Conservation (phyloP, 2,888 invertebrate genomes). For the Griposia aprilina region DNA sequence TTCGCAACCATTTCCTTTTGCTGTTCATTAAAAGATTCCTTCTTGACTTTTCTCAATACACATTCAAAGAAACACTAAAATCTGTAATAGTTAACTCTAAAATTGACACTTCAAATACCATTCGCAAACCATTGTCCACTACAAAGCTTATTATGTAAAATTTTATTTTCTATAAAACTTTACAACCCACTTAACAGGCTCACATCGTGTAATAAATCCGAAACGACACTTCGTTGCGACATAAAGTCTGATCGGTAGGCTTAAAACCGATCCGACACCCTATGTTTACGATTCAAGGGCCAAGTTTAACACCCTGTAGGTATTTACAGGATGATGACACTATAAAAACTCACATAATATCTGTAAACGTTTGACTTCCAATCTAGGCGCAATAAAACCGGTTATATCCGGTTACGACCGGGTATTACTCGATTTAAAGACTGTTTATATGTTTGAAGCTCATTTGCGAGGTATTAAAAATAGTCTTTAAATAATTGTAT, state of each 20-base stretch:
- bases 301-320: slow-evolving; percentile 82
- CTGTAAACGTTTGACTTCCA: slow-evolving; percentile 86
- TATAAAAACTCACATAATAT: slow-evolving; percentile 85
- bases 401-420: slow-evolving; percentile 71
- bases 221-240: slow-evolving; percentile 82
- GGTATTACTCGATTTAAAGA: slow-evolving; percentile 64
- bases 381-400: slow-evolving; percentile 75
- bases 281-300: slow-evolving; percentile 85
- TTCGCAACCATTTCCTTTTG: background rate
- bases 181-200: slow-evolving; percentile 79
- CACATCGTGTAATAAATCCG: slow-evolving; percentile 80
- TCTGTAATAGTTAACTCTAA: background rate
- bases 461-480: slow-evolving; percentile 24
- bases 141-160: slow-evolving; percentile 69
- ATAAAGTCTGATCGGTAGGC: slow-evolving; percentile 86
- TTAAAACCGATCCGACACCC: slow-evolving; percentile 79
- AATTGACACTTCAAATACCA: background rate
- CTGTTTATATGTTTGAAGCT: slow-evolving; percentile 47
- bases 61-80: slow-evolving; percentile 4
- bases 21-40: background rate
- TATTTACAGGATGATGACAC: slow-evolving; percentile 82
- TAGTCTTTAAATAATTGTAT: slow-evolving; percentile 18
- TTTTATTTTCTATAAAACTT: slow-evolving; percentile 71
- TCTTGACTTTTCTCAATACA: background rate
- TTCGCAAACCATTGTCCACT: slow-evolving; percentile 50